These are phyloP conservation scores for Tipula confusa DNA, from an alignment of 2,888 invertebrate species.

Conservation along the genomic window DNA sequence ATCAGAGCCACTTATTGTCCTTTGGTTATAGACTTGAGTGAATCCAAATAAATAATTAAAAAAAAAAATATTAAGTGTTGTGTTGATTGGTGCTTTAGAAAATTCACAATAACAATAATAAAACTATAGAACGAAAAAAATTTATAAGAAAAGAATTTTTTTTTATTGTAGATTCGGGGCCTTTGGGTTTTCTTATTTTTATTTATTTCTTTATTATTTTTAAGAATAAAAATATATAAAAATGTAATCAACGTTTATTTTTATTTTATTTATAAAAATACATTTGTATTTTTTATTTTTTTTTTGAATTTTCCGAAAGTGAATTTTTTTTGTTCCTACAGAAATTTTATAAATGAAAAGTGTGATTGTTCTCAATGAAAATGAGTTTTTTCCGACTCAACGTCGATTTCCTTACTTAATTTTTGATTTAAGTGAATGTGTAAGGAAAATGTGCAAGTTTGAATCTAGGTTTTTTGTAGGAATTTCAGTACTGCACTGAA, in stretches of 20 bases:
- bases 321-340: background rate
- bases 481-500: too few species aligned
- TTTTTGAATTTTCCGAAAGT: constrained; percentile 3
- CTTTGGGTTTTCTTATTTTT: background rate
- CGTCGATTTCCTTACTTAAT: too few species aligned
- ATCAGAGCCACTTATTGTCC: too few species aligned
- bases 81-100: background rate
- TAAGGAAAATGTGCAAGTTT: too few species aligned
- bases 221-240: background rate
- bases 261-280: constrained; percentile 21
- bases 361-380: background rate
- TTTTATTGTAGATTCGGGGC: background rate
- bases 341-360: background rate
- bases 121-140: background rate
- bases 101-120: background rate
- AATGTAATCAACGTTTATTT: background rate
- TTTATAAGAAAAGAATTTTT: background rate
- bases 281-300: background rate
- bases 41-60: background rate
- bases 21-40: too few species aligned
- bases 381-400: too few species aligned
- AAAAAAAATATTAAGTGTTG: background rate
- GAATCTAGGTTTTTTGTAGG: too few species aligned
- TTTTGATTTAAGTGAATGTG: too few species aligned
- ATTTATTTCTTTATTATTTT: background rate